Base-by-base conservation (phyloP, 2,888 invertebrate genomes). In the Limnephilus lunatus region DNA sequence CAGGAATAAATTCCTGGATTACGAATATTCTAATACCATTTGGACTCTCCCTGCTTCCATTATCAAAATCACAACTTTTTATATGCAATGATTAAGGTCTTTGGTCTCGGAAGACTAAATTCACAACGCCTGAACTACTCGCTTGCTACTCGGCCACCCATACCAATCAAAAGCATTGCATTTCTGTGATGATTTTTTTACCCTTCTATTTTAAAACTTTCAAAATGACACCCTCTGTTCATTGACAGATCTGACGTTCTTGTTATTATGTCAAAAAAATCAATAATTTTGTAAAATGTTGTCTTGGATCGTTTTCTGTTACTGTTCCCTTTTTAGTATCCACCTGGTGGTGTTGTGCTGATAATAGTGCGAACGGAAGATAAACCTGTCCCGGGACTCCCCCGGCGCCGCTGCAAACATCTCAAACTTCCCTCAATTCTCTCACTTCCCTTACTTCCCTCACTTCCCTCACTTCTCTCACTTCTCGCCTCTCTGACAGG, bases 401-500 rank as follows among this genome's bases (percentile, higher is more conserved):
- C 82, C 82, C 31, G 32, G 82, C 30, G 31, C 82, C 31, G 82
- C 68, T 68, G 68, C 68, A 68, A 68, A 68, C 68, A 68, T 68
- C 68, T 68, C 68, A 82, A 19, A 82, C 82, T 31, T 82, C 82
- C 25, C 68, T 32, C 31, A 32, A 15, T 82, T 19, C 32, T 19
- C 68, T 19, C 31, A 32, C 82, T 82, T 19, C 32, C 19, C 68
- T 19, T 15, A 19, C 82, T 82, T 19, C 82, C 15, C 82, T 11
- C 39, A 31, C 82, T 30, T 82, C 82, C 2, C 68, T 32, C 31
- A 19, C 82, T 82, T 19, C 82, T 32, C 68, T 19, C 31, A 32
- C 82, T 82, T 19, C 32, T 82, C 82, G 82, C 82, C 31, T 31
- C 68, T 68, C 82, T 82, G 82, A 32, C 82, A 82, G 82, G 12